A percentile compares a stretch with the other conserved stretches of the same genome.
phyloP scores from a whole-genome alignment of 2,888 invertebrate genomes.

The Eupithecia dodoneata region DNA sequence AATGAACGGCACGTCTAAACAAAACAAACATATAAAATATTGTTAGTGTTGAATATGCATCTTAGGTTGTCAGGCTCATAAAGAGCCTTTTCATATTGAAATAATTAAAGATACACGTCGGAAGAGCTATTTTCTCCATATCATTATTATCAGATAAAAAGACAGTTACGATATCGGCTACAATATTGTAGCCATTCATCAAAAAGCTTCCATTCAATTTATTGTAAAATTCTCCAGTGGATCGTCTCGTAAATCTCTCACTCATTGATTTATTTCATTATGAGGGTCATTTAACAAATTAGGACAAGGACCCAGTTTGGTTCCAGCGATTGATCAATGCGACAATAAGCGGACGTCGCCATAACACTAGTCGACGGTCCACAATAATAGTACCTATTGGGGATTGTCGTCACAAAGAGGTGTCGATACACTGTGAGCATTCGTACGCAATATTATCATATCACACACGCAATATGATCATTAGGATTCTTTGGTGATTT shows the following conservation, averaged over 20 bases:
- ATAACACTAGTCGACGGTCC: conserved; percentile 55
- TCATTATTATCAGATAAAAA: neutral
- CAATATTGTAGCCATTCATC: conserved; percentile 1
- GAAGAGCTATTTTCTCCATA: neutral
- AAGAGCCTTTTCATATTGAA: neutral
- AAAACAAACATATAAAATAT: no score
- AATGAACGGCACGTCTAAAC: no score
- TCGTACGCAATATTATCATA: conserved; percentile 17
- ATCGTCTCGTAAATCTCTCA: conserved; percentile 33
- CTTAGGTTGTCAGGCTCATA: no score
- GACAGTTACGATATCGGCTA: neutral
- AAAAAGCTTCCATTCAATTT: conserved; percentile 7
- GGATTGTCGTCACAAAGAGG: conserved; percentile 48
- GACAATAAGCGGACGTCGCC: conserved; percentile 78
- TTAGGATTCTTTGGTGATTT: neutral
- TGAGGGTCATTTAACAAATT: conserved; percentile 53
- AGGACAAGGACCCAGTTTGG: conserved; percentile 66
- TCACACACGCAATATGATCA: conserved; percentile 3
- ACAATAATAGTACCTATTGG: conserved; percentile 67
- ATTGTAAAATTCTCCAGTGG: neutral
- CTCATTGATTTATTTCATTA: conserved; percentile 33
- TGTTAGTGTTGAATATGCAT: no score
- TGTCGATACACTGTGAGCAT: conserved; percentile 19
- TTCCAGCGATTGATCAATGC: conserved; percentile 67
- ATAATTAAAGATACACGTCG: neutral